Conservation (phyloP, 2,113 vertebrate genomes). For the Spea multiplicata region DNA sequence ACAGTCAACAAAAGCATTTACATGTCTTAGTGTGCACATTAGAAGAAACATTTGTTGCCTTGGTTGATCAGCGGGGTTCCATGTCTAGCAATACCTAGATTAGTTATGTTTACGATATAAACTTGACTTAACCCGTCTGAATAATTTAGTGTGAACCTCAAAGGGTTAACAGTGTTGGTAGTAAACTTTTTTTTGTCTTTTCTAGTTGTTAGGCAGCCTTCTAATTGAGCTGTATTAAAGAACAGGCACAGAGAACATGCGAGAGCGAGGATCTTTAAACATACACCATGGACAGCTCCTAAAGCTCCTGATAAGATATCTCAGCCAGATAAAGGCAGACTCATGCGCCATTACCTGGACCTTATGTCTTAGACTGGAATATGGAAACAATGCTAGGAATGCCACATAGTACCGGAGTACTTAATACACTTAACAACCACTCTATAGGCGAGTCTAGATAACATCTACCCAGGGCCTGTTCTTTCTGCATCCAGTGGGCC, state of each 20-base stretch:
- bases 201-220: neutral
- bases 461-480: constrained; percentile 14
- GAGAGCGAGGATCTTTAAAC: constrained; percentile 6
- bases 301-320: constrained; percentile 28
- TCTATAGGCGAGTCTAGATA: constrained; percentile 1
- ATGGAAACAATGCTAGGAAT: constrained; percentile 34
- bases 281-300: constrained; percentile 66
- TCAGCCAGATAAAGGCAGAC: neutral
- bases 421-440: neutral
- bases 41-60: too few relatives aligned
- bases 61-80: too few relatives aligned
- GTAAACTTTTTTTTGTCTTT: neutral
- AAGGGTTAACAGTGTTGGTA: too few relatives aligned
- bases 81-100: too few relatives aligned
- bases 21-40: too few relatives aligned
- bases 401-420: neutral
- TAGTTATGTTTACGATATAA: too few relatives aligned
- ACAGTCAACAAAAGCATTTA: too few relatives aligned
- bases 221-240: neutral
- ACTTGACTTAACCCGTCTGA: too few relatives aligned
- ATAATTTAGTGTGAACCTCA: too few relatives aligned
- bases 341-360: constrained; percentile 21
- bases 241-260: neutral
- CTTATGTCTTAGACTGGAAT: neutral
- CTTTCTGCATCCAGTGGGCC: neutral